Evolutionary conservation across 2,797 vertebrate species (phyloP), one percentile per base, ranked within the genome.

Genomic region (Hoplostethus mediterraneus): DNA sequence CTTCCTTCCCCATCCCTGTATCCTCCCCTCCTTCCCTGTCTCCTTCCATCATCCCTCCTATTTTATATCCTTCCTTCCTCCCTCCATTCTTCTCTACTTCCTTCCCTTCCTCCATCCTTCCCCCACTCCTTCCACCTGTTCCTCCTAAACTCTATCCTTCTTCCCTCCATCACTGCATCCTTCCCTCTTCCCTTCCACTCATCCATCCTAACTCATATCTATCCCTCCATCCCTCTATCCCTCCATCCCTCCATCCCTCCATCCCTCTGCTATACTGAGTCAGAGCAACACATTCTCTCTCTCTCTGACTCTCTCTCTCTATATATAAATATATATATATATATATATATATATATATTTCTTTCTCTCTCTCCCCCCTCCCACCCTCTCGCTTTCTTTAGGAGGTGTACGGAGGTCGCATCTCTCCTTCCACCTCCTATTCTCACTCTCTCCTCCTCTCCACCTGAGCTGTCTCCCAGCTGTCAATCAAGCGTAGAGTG

Each of bases 401-500:
- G 21, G 21, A 21, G 21, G 21, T 53, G 51, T 53, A 11, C 21
- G 51, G 51, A 53, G 9, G 21, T 53, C 21, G 17, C 51, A 53
- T 25, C 16, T 21, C 21, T 53, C 21, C 52, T 30, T 30, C 52
- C 28, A 28, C 28, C 54, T 40, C 49, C 49, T 40, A 6, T 42
- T 42, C 33, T 59, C 51, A 25, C 21, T 59, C 56, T 59, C 48
- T 47, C 70, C 36, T 44, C 42, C 5, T 67, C 71, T 79, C 72
- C 78, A 87, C 88, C 90, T 90, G 80, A 90, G 75, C 33, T 33
- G 33, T 33, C 3, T 33, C 28, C 63, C 66, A 71, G 45, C 87
- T 88, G 87, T 84, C 81, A 86, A 64, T 90, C 88, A 89, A 54
- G 44, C 52, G 58, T 12, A 21, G 64, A 65, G 82, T 49, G 79